Conservation (phyloP, 2,797 vertebrate species). For the Allobates femoralis region DNA sequence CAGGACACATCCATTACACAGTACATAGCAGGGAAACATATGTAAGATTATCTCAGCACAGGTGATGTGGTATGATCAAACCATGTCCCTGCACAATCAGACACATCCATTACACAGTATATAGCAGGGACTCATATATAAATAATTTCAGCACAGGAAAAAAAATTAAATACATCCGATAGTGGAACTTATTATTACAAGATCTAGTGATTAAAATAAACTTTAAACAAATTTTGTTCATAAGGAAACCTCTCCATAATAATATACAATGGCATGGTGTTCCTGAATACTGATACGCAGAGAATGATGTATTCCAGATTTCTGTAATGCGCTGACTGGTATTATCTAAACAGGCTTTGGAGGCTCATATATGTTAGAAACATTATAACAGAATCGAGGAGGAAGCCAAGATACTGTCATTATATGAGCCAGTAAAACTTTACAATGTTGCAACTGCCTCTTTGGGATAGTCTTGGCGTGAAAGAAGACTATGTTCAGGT, state of each 20-base stretch:
- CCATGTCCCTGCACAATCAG: too few species aligned
- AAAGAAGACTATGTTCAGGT: neutral
- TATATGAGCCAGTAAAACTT: constrained; percentile 46
- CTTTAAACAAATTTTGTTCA: too few species aligned
- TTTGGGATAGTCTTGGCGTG: constrained; percentile 42
- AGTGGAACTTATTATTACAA: too few species aligned
- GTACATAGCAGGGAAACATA: too few species aligned
- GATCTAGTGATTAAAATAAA: too few species aligned
- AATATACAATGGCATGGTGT: neutral
- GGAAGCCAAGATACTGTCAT: constrained; percentile 53
- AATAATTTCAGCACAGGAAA: too few species aligned
- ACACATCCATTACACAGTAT: too few species aligned
- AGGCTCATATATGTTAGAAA: constrained; percentile 43
- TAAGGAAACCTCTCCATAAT: neutral
- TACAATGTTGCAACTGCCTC: constrained; percentile 51
- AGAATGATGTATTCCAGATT: constrained; percentile 19
- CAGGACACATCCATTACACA: too few species aligned
- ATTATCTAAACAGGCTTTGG: constrained; percentile 46
- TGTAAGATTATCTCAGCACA: too few species aligned
- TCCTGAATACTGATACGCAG: neutral
- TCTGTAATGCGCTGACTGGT: constrained; percentile 35
- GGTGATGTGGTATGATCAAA: too few species aligned
- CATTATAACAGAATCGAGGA: constrained; percentile 62
- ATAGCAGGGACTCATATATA: too few species aligned
- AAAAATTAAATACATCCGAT: too few species aligned